Evolutionary conservation across 2,113 vertebrate genomes (phyloP), one percentile per base, ranked within the genome.

Genomic region (Ammospiza nelsoni): DNA sequence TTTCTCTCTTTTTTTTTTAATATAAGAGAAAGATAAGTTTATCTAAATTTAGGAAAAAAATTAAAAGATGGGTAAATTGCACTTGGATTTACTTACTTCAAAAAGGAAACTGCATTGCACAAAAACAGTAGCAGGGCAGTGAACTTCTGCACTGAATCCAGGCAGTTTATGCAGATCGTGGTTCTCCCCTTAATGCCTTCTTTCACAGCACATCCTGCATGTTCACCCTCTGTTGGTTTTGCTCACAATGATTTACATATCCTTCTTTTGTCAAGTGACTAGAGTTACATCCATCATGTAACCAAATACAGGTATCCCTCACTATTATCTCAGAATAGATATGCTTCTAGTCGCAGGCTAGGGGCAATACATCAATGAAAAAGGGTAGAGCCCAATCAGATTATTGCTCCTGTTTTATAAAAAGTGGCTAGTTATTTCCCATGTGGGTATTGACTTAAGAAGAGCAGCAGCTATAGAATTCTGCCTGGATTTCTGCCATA

Each of bases 1-100:
- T 80, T 59, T 43, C 1, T 1, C 0, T 35, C 33, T 31, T 58
- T 29, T 7, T 52, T 14, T 4, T 28, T 44, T 31, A 19, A 33
- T 28, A 23, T 28, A 17, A 24, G 10, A 21, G 15, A 74, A 67
- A 52, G 0, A 27, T 18, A 57, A 8, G 1, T 20, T 16, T 63
- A 17, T 44, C 5, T 20, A 49, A 48, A 63, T 31, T 27, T 12
- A 43, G 37, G 5, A 12, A 57, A 31, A 31, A 41, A 24, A 22
- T 7, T 1, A 28, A 23, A 16, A 24, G 2, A 58, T 6, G 11
- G 1, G 44, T 27, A 48, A 49, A 58, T 59, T 43, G 0, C 12
- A 33, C 4, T 52, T 85, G 11, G 72, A 57, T 68, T 90, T 82
- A 35, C 7, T 39, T 24, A 28, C 46, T 85, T 63, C 19, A 57